A percentile compares a stretch with the other conserved stretches of the same genome.
phyloP scores from a whole-genome alignment of 2,797 vertebrate species.

The Borostomias antarcticus region DNA sequence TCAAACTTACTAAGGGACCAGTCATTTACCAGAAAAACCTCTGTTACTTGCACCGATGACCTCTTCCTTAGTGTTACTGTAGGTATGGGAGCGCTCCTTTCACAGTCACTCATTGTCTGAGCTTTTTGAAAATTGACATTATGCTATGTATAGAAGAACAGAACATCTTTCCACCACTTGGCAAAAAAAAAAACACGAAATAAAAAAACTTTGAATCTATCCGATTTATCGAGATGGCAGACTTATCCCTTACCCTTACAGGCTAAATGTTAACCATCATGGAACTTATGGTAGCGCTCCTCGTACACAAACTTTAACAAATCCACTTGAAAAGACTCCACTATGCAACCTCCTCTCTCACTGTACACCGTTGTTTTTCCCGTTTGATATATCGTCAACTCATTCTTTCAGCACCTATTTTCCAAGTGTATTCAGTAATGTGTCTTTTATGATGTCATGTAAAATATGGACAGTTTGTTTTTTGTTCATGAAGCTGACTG shows the following conservation, averaged over 20 bases:
- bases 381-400: neutral
- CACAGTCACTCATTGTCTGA: neutral
- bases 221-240: constrained; percentile 1
- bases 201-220: neutral
- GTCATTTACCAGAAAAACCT: neutral
- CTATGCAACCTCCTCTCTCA: constrained; percentile 66
- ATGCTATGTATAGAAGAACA: neutral
- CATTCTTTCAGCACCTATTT: constrained; percentile 46
- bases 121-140: neutral
- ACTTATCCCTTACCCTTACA: constrained; percentile 15
- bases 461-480: constrained; percentile 26
- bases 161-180: constrained; percentile 6
- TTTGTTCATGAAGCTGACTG: constrained; percentile 55
- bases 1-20: neutral
- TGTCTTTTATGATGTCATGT: constrained; percentile 38
- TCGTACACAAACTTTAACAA: neutral
- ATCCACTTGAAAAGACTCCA: constrained; percentile 55
- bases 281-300: constrained; percentile 15
- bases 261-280: neutral
- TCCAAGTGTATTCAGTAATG: constrained; percentile 45
- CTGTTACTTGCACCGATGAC: neutral
- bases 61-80: constrained; percentile 19
- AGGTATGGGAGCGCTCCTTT: neutral
- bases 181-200: neutral
- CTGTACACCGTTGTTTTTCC: constrained; percentile 21